These are phyloP conservation scores for Argyresthia goedartella DNA, from an alignment of 2,888 invertebrate species.

Conservation along the genomic window DNA sequence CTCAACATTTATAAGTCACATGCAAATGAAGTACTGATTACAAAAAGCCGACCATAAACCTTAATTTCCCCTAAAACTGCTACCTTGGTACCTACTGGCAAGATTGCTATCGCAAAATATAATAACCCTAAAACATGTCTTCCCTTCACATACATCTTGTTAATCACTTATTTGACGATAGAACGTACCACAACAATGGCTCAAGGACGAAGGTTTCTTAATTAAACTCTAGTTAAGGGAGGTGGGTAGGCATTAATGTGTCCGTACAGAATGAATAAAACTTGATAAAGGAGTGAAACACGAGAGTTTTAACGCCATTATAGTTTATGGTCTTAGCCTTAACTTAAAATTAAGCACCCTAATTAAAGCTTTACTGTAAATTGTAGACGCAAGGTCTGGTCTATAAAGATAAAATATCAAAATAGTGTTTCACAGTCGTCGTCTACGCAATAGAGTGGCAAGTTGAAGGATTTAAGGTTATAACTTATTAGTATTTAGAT, in stretches of 20 bases:
- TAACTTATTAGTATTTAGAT: too few relatives aligned
- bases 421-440: too few relatives aligned
- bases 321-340: background rate
- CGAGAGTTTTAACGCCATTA: background rate
- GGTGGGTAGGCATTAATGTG: slow-evolving; percentile 3
- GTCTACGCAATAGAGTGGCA: too few relatives aligned
- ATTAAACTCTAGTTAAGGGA: slow-evolving; percentile 34
- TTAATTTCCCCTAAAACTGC: too few relatives aligned
- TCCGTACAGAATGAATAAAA: slow-evolving; percentile 20
- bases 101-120: slow-evolving; percentile 45
- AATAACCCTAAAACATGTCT: slow-evolving; percentile 41
- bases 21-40: too few relatives aligned
- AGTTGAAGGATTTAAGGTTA: too few relatives aligned
- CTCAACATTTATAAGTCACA: too few relatives aligned
- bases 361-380: too few relatives aligned
- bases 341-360: slow-evolving; percentile 9
- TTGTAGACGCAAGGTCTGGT: too few relatives aligned
- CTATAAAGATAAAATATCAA: too few relatives aligned
- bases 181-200: slow-evolving; percentile 9
- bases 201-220: slow-evolving; percentile 28
- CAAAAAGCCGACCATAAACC: too few relatives aligned
- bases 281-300: slow-evolving; percentile 2
- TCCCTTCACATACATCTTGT: slow-evolving; percentile 38
- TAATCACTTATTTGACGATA: slow-evolving; percentile 38
- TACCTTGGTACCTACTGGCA: background rate